Evolutionary conservation across 2,113 vertebrate genomes (phyloP), one percentile per base, ranked within the genome.

Genomic region (Martes martes): DNA sequence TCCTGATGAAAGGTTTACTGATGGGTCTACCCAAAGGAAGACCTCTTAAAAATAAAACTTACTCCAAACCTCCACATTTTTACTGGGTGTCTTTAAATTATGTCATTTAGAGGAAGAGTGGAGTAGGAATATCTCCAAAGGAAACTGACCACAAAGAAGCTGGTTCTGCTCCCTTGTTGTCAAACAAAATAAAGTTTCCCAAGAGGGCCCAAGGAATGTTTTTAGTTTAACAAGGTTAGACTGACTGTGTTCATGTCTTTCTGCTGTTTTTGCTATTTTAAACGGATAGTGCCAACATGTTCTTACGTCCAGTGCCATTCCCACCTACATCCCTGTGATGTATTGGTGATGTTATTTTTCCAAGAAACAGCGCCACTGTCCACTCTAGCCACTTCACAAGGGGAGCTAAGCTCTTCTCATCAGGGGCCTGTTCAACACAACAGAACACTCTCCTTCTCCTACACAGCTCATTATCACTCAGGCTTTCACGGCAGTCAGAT

Each of bases 221-320:
- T 92, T 89, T 7, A 67, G 59, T 85, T 93, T 89, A 83, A 57
- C 59, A 24, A 95, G 89, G 69, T 96, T 97, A 94, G 86, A 89
- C 85, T 96, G 28, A 76, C 83, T 61, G 76, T 76, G 36, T 65
- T 76, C 69, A 3, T 74, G 80, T 85, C 94, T 94, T n/a, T 88
- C 97, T 85, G 89, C 55, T 52, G 78, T 55, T 91, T 94, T 74
- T 71, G 83, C 87, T 90, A 33, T 96, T 97, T 96, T 83, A 94
- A 97, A 96, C 73, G 85, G 89, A 92, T 71, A 89, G 74, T 63
- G 87, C 87, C 95, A 63, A 26, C 95, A 76, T 89, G 91, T 80
- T 96, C 96, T 82, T 84, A 52, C 8, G 28, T 61, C 91, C 79
- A 31, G 73, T 57, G 82, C 89, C 33, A 11, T 63, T 47, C 71